A percentile compares a stretch with the other conserved stretches of the same genome.
These are phyloP conservation scores for Trissolcus japonicus DNA, from an alignment of 2,888 invertebrate species.

Conservation along the genomic window DNA sequence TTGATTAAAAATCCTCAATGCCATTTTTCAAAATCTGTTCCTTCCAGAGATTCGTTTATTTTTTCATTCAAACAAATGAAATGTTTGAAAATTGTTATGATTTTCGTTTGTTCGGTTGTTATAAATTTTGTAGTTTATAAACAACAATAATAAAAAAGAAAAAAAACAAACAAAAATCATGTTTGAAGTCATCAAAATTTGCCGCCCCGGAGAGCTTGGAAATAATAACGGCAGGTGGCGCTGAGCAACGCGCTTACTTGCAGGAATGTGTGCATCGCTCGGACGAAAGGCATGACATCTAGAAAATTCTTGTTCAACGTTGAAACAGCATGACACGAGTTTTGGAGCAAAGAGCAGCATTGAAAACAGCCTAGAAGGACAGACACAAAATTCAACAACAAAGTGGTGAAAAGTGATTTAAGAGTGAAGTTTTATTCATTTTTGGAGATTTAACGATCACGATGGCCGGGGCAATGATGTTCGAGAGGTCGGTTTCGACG, in stretches of 20 bases:
- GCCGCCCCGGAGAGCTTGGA: neutral
- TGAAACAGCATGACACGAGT: constrained; percentile 57
- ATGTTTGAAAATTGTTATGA: no score
- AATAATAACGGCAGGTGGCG: neutral
- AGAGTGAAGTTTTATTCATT: constrained; percentile 6
- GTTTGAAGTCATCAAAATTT: neutral
- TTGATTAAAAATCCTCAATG: no score
- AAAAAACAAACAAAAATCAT: neutral
- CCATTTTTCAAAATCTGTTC: no score
- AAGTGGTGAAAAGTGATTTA: neutral
- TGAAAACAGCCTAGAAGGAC: constrained; percentile 21
- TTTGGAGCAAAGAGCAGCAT: constrained; percentile 40
- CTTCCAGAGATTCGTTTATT: no score
- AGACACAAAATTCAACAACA: constrained; percentile 5
- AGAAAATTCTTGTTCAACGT: constrained; percentile 23
- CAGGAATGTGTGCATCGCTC: neutral
- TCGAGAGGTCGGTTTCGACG: constrained; percentile 87
- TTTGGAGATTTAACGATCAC: constrained; percentile 11
- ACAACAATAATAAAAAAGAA: no score
- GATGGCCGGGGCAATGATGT: constrained; percentile 94
- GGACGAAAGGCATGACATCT: constrained; percentile 2
- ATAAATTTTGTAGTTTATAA: no score
- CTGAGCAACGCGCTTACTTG: neutral
- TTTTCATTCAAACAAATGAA: no score
- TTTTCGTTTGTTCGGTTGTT: no score